These are phyloP conservation scores for Asteroscopus sphinx DNA, from an alignment of 2,888 invertebrate species.

Conservation along the genomic window DNA sequence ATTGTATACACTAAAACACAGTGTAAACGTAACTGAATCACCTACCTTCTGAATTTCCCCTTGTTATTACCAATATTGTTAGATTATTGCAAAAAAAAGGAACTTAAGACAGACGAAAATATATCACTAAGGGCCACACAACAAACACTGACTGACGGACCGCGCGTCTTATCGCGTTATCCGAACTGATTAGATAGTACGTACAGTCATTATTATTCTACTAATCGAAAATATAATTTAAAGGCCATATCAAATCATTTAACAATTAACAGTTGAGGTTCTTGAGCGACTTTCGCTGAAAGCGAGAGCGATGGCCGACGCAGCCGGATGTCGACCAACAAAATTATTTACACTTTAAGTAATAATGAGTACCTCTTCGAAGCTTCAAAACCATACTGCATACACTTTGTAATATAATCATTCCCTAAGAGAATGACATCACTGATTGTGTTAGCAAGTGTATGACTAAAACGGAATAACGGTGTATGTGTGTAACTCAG, in stretches of 20 bases:
- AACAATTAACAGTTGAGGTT: conserved; percentile 29
- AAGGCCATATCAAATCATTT: conserved; percentile 59
- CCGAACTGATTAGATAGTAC: conserved; percentile 80
- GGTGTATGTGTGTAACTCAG: conserved; percentile 31
- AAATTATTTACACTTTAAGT: conserved; percentile 9
- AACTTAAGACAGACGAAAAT: conserved; percentile 51
- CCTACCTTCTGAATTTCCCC: conserved; percentile 51
- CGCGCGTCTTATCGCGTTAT: conserved; percentile 77
- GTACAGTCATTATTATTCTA: conserved; percentile 80
- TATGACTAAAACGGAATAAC: conserved; percentile 59
- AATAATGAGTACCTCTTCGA: conserved; percentile 27
- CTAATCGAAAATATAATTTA: conserved; percentile 79
- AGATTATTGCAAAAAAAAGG: conserved; percentile 15
- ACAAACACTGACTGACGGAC: conserved; percentile 73
- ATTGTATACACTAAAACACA: background rate
- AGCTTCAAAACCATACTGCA: conserved; percentile 36
- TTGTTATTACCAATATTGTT: conserved; percentile 49
- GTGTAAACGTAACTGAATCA: conserved; percentile 8
- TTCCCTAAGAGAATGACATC: conserved; percentile 63
- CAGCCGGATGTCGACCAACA: conserved; percentile 23
- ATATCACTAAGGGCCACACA: conserved; percentile 66
- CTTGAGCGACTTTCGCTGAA: conserved; percentile 42
- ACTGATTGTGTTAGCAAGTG: conserved; percentile 61
- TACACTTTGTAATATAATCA: conserved; percentile 45
- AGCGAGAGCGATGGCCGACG: conserved; percentile 17